phyloP scores from a whole-genome alignment of 2,888 invertebrate species.

The Dryomyza anilis region DNA sequence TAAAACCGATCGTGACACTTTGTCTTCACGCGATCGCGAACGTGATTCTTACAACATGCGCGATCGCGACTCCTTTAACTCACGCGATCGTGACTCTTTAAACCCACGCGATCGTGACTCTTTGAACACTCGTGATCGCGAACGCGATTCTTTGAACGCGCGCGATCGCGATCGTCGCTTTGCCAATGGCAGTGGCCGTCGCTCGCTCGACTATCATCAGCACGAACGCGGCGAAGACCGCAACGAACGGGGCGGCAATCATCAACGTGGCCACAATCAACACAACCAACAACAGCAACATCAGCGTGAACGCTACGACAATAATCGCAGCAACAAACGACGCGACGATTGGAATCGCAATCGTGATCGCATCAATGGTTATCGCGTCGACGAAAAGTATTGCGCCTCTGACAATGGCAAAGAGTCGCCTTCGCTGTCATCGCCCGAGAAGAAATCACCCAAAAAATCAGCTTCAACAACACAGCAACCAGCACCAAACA shows the following conservation, averaged over 20 bases:
- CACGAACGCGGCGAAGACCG: slow-evolving; percentile 28
- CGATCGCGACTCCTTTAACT: neutral
- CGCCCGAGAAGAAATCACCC: slow-evolving; percentile 53
- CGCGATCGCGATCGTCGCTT: neutral
- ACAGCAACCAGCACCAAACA: too few species aligned
- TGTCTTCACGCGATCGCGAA: too few species aligned
- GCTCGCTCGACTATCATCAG: slow-evolving; percentile 10
- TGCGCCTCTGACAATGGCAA: slow-evolving; percentile 53
- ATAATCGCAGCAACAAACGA: slow-evolving; percentile 55
- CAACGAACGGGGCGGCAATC: slow-evolving; percentile 28
- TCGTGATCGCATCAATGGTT: slow-evolving; percentile 55
- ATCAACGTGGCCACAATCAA: slow-evolving; percentile 21
- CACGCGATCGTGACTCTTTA: neutral
- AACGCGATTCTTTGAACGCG: neutral
- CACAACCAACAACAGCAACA: slow-evolving; percentile 43
- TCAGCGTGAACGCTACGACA: slow-evolving; percentile 57
- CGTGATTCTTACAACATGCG: too few species aligned
- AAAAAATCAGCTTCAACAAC: too few species aligned
- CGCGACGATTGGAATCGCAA: slow-evolving; percentile 59
- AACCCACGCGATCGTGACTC: neutral
- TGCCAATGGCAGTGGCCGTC: neutral
- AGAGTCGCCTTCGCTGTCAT: slow-evolving; percentile 52
- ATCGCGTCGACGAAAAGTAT: slow-evolving; percentile 49
- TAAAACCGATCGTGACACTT: too few species aligned
- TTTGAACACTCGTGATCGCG: too few species aligned